phyloP scores from a whole-genome alignment of 2,888 invertebrate species.

The Caenorhabditis doughertyi region DNA sequence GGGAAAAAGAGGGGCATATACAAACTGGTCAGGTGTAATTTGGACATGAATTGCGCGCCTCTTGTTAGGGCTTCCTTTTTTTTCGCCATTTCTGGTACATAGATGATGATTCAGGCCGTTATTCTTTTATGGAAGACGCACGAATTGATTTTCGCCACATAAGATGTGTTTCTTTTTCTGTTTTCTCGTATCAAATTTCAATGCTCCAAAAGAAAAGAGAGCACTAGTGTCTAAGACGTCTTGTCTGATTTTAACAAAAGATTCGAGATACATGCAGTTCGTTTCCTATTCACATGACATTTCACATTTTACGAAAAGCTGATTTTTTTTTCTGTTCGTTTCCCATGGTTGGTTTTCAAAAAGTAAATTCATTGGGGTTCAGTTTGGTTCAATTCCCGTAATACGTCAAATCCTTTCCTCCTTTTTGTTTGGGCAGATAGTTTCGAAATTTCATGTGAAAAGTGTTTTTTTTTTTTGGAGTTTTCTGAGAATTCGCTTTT shows the following conservation, averaged over 20 bases:
- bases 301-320: neutral
- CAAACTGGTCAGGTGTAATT: conserved; percentile 66
- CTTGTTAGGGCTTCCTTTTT: conserved; percentile 5
- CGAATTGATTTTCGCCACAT: neutral
- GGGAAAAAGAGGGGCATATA: conserved; percentile 19
- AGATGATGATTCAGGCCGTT: conserved; percentile 17
- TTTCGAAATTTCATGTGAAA: neutral
- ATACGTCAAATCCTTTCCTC: conserved; percentile 37
- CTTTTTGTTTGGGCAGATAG: neutral
- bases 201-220: conserved; percentile 27
- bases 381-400: conserved; percentile 28
- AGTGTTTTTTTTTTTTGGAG: neutral
- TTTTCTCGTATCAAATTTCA: conserved; percentile 55
- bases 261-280: conserved; percentile 27
- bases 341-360: conserved; percentile 25
- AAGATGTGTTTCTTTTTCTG: conserved; percentile 26
- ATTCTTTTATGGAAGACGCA: neutral
- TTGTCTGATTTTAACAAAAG: conserved; percentile 40
- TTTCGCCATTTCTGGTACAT: neutral
- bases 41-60: conserved; percentile 41
- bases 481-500: neutral
- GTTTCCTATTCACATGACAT: conserved; percentile 25
- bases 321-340: conserved; percentile 1
- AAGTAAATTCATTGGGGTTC: neutral
- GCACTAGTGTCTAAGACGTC: conserved; percentile 3